Conservation (phyloP, 2,797 vertebrate species). For the Anas bernieri region DNA sequence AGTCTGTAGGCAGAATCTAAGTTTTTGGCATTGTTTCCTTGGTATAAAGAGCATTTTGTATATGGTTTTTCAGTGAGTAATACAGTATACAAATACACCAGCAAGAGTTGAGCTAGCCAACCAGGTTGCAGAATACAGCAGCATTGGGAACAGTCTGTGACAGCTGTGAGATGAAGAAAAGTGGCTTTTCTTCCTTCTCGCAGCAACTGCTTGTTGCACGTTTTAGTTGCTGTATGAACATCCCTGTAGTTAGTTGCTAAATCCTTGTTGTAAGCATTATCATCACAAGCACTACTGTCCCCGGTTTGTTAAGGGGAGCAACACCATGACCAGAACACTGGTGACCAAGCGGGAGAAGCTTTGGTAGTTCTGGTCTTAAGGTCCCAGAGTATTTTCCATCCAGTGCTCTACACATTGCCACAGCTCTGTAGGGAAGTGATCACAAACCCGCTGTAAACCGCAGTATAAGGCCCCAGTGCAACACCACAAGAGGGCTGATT, state of each 20-base stretch:
- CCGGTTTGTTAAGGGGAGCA: background rate
- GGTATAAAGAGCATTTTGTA: background rate
- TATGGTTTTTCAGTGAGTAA: background rate
- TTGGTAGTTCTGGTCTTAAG: background rate
- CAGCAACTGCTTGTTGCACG: background rate
- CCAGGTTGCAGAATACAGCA: background rate
- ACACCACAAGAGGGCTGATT: fast-evolving
- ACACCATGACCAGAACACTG: background rate
- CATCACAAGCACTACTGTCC: background rate
- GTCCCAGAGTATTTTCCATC: background rate
- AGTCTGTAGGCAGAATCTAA: background rate
- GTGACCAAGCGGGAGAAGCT: background rate
- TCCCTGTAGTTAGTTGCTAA: background rate
- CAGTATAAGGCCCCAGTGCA: background rate
- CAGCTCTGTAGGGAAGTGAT: background rate
- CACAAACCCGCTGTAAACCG: background rate
- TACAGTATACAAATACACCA: background rate
- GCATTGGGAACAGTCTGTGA: background rate
- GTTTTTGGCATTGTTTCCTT: background rate
- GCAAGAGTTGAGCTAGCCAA: constrained; percentile 18
- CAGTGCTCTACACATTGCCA: background rate
- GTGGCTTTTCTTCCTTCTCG: background rate
- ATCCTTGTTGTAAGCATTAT: background rate
- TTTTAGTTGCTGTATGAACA: background rate
- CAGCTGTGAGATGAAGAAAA: background rate